Evolutionary conservation across 2,888 invertebrate genomes (phyloP).

Genomic region (Andrena chrysosceles): DNA sequence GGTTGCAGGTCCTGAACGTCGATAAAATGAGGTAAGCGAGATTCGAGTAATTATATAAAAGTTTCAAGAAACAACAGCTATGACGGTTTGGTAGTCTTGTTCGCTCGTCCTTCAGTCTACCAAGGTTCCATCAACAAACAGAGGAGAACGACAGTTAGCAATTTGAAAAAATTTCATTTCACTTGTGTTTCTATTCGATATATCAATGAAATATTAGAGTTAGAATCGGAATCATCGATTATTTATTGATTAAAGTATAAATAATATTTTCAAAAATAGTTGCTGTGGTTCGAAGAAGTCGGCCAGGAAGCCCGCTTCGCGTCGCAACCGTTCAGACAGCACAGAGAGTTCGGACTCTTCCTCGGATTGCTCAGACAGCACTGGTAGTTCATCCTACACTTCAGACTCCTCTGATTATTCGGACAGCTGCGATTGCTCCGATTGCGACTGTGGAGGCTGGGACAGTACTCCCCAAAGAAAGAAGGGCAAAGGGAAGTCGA

Average conservation of each 20-base stretch:
- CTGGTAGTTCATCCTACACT: slow-evolving; percentile 37
- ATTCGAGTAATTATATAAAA: neutral
- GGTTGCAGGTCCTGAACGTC: neutral
- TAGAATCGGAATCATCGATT: too few species aligned
- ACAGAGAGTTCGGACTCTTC: slow-evolving; percentile 37
- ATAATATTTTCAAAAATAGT: neutral
- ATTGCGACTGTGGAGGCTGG: slow-evolving; percentile 49
- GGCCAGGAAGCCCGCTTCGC: neutral
- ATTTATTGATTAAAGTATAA: too few species aligned
- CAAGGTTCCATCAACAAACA: neutral
- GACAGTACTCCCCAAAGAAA: slow-evolving; percentile 20
- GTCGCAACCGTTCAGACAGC: slow-evolving; percentile 12
- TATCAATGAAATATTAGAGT: too few species aligned
- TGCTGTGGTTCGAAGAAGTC: neutral
- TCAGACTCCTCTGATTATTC: slow-evolving; percentile 23
- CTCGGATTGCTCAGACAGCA: slow-evolving; percentile 29
- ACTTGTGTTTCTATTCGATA: neutral
- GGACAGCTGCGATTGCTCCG: slow-evolving; percentile 31
- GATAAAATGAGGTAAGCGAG: slow-evolving; percentile 42
- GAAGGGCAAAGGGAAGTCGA: slow-evolving; percentile 33
- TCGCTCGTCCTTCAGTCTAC: neutral
- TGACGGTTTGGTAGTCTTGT: neutral
- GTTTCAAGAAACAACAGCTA: neutral
- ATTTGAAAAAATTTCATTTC: neutral
- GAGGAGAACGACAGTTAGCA: neutral